A percentile compares a stretch with the other conserved stretches of the same genome.
Evolutionary conservation across 2,797 vertebrate genomes (phyloP).

Genomic region (Hafferia zeledoni): DNA sequence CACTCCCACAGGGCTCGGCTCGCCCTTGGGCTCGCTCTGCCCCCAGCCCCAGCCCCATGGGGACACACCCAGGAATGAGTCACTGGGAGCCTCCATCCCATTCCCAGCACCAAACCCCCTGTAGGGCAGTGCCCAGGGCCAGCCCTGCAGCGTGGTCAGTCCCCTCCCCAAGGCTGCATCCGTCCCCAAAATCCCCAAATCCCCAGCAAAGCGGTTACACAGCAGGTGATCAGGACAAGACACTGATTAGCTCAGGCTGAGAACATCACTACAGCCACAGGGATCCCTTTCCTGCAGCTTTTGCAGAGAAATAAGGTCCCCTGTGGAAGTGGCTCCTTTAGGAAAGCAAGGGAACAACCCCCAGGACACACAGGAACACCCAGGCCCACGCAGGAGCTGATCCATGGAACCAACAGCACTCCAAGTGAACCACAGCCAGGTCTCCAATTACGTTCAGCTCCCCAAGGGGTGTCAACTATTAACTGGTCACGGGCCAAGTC

Average conservation of each 20-base stretch:
- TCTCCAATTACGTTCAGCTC: not conserved
- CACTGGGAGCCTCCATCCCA: not conserved
- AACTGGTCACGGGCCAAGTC: not conserved
- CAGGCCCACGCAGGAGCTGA: not conserved
- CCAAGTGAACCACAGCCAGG: not conserved
- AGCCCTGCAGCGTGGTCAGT: accelerated
- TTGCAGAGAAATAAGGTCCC: not conserved
- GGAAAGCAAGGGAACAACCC: not conserved
- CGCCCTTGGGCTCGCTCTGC: not conserved
- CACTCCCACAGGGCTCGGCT: not conserved
- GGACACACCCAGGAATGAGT: not conserved
- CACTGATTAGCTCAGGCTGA: not conserved
- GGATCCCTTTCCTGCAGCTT: not conserved
- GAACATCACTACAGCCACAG: not conserved
- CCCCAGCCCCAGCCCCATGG: not conserved
- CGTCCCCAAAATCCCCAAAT: not conserved
- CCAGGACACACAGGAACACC: not conserved
- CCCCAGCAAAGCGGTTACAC: not conserved
- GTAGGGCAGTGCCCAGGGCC: accelerated
- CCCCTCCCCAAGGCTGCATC: not conserved
- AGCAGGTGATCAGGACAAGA: not conserved
- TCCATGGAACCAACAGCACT: accelerated
- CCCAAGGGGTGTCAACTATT: not conserved
- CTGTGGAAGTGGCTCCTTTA: accelerated
- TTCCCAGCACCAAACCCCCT: not conserved